Evolutionary conservation across 2,113 vertebrate species (phyloP).

Genomic region (Peromyscus californicus): DNA sequence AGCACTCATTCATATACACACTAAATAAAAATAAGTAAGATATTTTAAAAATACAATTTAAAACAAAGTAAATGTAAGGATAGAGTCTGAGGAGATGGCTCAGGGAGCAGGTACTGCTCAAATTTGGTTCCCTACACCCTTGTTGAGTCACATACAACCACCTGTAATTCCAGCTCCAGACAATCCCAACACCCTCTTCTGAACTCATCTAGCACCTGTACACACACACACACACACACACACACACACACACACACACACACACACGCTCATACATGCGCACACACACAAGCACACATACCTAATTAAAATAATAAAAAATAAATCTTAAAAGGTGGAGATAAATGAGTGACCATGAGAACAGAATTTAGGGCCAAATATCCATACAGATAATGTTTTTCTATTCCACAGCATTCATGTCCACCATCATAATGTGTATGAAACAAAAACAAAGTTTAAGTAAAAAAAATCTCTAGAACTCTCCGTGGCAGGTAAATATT

Average conservation of each 20-base stretch:
- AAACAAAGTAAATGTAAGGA: not conserved
- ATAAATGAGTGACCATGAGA: not conserved
- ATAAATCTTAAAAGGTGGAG: not conserved
- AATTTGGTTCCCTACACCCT: not conserved
- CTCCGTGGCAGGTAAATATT: not conserved
- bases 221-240: not conserved
- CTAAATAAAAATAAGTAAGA: not conserved
- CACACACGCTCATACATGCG: not conserved
- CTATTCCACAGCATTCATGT: not conserved
- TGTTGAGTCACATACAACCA: not conserved
- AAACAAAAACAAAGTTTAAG: slow-evolving; percentile 26
- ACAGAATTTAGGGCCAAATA: not conserved
- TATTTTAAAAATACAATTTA: not conserved
- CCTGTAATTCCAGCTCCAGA: not conserved
- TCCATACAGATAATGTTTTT: not conserved
- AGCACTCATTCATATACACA: not conserved
- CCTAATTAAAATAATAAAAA: not conserved
- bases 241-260: not conserved
- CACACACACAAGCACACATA: not conserved
- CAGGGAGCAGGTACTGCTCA: not conserved
- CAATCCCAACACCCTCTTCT: not conserved
- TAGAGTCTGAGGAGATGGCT: not conserved
- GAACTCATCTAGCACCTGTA: not conserved
- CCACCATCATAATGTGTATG: not conserved
- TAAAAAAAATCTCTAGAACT: not conserved